These are phyloP conservation scores for Anolis sagrei DNA, from an alignment of 2,113 vertebrate genomes.

Conservation along the genomic window DNA sequence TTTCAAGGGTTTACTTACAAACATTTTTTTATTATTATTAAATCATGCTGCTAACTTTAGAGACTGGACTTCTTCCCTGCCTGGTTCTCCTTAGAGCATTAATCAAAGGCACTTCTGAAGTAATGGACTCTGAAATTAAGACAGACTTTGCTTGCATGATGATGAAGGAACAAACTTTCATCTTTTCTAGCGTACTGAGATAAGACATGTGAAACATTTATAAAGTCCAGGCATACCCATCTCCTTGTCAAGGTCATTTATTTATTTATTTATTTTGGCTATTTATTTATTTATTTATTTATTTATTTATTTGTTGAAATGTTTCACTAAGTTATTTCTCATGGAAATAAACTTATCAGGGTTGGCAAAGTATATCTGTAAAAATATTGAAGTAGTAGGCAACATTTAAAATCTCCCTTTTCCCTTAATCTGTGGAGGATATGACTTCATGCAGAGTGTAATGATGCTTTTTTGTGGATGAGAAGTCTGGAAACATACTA, in stretches of 20 bases:
- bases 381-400: background rate
- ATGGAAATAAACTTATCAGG: background rate
- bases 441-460: constrained; percentile 6
- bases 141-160: constrained; percentile 30
- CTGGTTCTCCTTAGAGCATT: background rate
- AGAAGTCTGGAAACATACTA: background rate
- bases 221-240: background rate
- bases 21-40: background rate
- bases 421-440: background rate
- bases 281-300: background rate
- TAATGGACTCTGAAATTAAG: constrained; percentile 32
- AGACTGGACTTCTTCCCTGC: background rate
- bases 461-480: constrained; percentile 13
- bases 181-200: background rate
- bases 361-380: background rate
- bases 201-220: background rate
- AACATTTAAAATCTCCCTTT: constrained; percentile 10
- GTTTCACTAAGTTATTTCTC: background rate
- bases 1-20: constrained; percentile 4
- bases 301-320: background rate
- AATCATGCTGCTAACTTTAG: constrained; percentile 29
- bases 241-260: background rate
- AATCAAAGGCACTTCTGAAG: constrained; percentile 20
- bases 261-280: background rate
- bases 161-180: background rate